Conservation (phyloP, 2,113 vertebrate genomes). For the Pungitius pungitius region DNA sequence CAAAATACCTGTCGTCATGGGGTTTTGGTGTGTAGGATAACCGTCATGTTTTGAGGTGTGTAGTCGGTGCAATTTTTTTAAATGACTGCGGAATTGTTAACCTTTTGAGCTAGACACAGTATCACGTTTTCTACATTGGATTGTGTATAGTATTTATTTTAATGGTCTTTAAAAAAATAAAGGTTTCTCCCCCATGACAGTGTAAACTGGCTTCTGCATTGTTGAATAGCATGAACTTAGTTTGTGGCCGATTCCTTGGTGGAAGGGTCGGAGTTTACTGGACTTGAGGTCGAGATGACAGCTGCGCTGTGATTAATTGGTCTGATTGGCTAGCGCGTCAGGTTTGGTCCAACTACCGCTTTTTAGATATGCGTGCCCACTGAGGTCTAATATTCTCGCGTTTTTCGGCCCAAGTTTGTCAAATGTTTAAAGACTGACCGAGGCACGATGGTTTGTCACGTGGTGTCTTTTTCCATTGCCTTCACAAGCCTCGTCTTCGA, state of each 20-base stretch:
- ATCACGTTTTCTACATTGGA: conserved; percentile 85
- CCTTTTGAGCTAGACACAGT: conserved; percentile 81
- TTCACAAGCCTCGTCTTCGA: not conserved
- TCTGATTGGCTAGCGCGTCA: not conserved
- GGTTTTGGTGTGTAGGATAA: conserved; percentile 47
- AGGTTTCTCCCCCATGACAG: conserved; percentile 77
- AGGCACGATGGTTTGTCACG: not conserved
- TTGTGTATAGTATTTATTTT: conserved; percentile 89
- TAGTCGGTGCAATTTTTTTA: conserved; percentile 78
- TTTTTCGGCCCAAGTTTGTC: not conserved
- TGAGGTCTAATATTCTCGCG: not conserved
- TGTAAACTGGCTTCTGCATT: conserved; percentile 60
- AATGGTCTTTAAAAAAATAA: conserved; percentile 82
- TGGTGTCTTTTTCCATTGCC: not conserved
- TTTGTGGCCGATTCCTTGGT: conserved; percentile 7
- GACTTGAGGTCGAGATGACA: not conserved
- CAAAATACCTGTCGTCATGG: conserved; percentile 61
- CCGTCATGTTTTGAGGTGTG: conserved; percentile 57
- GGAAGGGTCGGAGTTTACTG: not conserved
- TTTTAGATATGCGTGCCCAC: no score
- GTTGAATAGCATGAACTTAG: conserved; percentile 32
- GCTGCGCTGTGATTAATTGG: not conserved
- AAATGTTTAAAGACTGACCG: not conserved
- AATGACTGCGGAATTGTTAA: conserved; percentile 77
- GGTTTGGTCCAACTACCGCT: not conserved